Percentiles rank a stretch among this genome's conserved stretches.
phyloP scores from a whole-genome alignment of 2,888 invertebrate species.

The Lithophane semibrunnea region DNA sequence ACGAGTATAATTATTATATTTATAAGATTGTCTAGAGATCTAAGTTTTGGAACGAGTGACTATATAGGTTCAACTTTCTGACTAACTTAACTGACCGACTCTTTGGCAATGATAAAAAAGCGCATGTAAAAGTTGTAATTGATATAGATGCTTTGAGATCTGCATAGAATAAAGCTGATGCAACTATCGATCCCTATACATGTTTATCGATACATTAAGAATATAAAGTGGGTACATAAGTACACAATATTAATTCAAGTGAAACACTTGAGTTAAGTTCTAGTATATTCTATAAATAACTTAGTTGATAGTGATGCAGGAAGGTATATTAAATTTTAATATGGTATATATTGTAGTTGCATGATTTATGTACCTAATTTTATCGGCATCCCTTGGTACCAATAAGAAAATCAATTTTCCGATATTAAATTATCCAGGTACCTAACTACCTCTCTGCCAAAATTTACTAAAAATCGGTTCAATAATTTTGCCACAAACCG shows the following conservation, averaged over 20 bases:
- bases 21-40: too few species aligned
- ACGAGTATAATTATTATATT: too few species aligned
- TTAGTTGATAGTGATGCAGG: slow-evolving; percentile 26
- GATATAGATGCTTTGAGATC: too few species aligned
- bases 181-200: background rate
- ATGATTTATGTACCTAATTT: background rate
- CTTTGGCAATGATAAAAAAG: too few species aligned
- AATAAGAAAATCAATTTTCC: too few species aligned
- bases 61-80: too few species aligned
- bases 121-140: too few species aligned
- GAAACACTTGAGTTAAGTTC: slow-evolving; percentile 42
- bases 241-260: slow-evolving; percentile 39
- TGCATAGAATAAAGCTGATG: background rate
- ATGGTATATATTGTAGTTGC: background rate
- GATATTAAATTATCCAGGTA: background rate
- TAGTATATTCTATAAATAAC: slow-evolving; percentile 34
- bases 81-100: too few species aligned
- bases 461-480: background rate
- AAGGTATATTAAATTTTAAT: slow-evolving; percentile 1
- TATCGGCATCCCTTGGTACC: too few species aligned
- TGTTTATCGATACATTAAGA: slow-evolving; percentile 35
- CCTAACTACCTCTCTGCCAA: background rate
- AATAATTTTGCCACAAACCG: background rate
- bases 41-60: too few species aligned
- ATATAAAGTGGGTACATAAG: slow-evolving; percentile 25